These are phyloP conservation scores for Muscina levida DNA, from an alignment of 2,888 invertebrate genomes.

Conservation along the genomic window DNA sequence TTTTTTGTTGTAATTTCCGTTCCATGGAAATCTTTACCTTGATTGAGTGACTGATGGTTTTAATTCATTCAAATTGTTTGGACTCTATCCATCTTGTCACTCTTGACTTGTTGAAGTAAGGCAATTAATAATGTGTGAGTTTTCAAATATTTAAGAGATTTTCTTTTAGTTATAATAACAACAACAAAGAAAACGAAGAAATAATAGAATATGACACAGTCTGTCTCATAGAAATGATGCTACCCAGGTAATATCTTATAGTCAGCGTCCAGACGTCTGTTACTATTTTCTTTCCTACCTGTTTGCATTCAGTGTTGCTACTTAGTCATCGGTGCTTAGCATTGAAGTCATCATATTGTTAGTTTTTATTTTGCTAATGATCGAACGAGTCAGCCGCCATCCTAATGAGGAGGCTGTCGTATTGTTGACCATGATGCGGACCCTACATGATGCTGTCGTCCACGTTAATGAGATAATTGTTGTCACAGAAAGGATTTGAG, in stretches of 20 bases:
- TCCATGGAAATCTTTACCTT: too few relatives aligned
- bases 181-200: background rate
- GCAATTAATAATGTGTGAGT: constrained; percentile 40
- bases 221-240: background rate
- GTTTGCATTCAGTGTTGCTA: background rate
- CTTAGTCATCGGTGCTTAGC: constrained; percentile 27
- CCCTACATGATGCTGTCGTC: background rate
- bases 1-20: background rate
- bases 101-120: constrained; percentile 11
- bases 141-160: constrained; percentile 33
- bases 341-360: constrained; percentile 2
- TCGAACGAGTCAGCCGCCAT: background rate
- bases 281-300: background rate
- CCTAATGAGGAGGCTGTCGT: background rate
- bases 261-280: constrained; percentile 32
- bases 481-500: background rate
- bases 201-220: too few relatives aligned
- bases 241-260: background rate
- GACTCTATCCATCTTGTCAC: constrained; percentile 21
- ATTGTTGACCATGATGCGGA: background rate
- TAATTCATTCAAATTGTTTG: constrained; percentile 36
- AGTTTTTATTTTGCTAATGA: constrained; percentile 22
- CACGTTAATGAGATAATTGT: background rate
- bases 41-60: constrained; percentile 22
- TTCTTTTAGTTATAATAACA: background rate